Evolutionary conservation across 2,888 invertebrate species (phyloP).

Genomic region (Halocaridina rubra): DNA sequence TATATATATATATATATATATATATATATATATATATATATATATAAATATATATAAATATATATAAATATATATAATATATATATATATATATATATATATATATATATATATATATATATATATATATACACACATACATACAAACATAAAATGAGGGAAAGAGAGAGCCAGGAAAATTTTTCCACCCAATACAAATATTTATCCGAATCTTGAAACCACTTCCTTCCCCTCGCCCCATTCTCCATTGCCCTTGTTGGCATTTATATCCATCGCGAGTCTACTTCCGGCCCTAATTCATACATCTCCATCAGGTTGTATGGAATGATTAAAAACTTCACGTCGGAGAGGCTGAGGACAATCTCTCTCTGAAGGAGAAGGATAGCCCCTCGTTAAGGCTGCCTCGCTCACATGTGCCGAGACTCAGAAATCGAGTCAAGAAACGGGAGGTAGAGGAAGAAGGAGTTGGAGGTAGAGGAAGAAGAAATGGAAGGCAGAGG

Average conservation of each 20-base stretch:
- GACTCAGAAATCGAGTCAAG: neutral
- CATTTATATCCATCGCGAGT: neutral
- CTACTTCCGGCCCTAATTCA: neutral
- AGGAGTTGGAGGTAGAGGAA: neutral
- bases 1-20: no score
- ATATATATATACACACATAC: no score
- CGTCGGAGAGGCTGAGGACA: neutral
- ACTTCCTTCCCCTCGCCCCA: neutral
- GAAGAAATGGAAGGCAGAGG: neutral
- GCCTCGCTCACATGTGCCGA: neutral
- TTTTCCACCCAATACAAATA: no score
- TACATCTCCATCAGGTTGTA: neutral
- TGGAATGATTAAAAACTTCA: neutral
- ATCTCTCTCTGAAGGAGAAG: neutral
- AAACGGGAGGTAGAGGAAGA: neutral
- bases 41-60: no score
- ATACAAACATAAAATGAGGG: no score
- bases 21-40: no score
- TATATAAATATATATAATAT: no score
- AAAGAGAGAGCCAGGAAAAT: no score
- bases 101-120: no score
- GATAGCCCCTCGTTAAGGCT: neutral
- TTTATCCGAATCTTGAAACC: no score
- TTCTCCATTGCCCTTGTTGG: neutral
- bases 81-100: no score